Percentiles rank a stretch among this genome's conserved stretches.
These are phyloP conservation scores for Picathartes gymnocephalus DNA, from an alignment of 2,113 vertebrate genomes.

Conservation along the genomic window DNA sequence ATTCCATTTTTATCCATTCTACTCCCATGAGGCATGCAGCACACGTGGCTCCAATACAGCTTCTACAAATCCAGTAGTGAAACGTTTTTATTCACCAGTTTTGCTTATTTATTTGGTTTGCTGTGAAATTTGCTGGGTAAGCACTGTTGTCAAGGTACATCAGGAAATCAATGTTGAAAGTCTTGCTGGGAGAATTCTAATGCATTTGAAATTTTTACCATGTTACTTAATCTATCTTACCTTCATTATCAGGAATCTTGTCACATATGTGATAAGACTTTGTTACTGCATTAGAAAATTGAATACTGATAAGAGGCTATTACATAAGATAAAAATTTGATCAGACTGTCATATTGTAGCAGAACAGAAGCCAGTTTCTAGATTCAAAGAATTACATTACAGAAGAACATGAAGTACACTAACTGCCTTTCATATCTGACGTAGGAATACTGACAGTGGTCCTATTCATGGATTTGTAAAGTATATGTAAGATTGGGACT, in stretches of 20 bases:
- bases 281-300: conserved; percentile 13
- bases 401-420: neutral
- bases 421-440: neutral
- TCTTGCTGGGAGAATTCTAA: neutral
- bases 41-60: neutral
- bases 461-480: neutral
- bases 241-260: neutral
- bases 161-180: neutral
- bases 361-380: neutral
- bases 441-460: neutral
- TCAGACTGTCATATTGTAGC: neutral
- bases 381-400: neutral
- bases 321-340: neutral
- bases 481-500: neutral
- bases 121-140: neutral
- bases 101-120: neutral
- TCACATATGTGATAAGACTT: neutral
- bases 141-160: neutral
- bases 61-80: neutral
- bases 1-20: neutral
- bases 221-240: neutral
- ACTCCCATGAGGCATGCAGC: neutral
- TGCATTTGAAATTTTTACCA: neutral
- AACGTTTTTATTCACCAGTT: neutral
- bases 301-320: neutral